Percentiles rank a stretch among this genome's conserved stretches.
phyloP scores from a whole-genome alignment of 23 tunicate species.

The Halocynthia roretzi region DNA sequence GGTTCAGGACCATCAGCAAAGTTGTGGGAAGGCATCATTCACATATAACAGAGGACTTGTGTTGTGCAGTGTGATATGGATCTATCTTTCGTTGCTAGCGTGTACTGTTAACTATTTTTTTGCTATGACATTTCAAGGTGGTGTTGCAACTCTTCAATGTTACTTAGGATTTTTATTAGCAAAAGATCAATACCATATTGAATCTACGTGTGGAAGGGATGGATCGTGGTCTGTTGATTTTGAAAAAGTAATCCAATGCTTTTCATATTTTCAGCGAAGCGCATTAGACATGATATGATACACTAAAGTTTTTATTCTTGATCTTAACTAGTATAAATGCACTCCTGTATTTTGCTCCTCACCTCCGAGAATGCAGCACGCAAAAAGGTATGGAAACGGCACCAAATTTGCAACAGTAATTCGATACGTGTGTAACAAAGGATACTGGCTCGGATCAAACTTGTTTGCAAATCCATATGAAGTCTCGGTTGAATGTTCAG shows the following conservation, averaged over 20 bases:
- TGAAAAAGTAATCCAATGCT: background rate
- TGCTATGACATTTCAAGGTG: background rate
- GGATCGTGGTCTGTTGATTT: constrained; percentile 18
- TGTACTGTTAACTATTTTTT: background rate
- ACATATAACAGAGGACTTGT: constrained; percentile 6
- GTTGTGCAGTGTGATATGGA: too few species aligned
- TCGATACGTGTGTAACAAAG: background rate
- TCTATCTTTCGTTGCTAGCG: too few species aligned
- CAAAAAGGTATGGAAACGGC: background rate
- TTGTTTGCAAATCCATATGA: background rate
- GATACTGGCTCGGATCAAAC: constrained; percentile 3
- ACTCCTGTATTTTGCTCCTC: background rate
- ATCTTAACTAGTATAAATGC: background rate
- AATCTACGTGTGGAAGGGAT: constrained; percentile 12
- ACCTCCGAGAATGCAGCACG: background rate
- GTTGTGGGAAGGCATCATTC: too few species aligned
- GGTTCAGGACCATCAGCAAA: too few species aligned
- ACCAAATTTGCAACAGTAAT: background rate
- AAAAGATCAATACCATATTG: background rate
- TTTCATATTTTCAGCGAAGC: background rate
- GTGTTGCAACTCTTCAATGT: constrained; percentile 4
- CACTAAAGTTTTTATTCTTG: background rate
- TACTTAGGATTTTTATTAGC: constrained; percentile 30
- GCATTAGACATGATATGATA: too few species aligned
- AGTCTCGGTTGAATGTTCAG: background rate